These are phyloP conservation scores for Caenorhabditis virilis DNA, from an alignment of 2,888 invertebrate species.

Conservation along the genomic window DNA sequence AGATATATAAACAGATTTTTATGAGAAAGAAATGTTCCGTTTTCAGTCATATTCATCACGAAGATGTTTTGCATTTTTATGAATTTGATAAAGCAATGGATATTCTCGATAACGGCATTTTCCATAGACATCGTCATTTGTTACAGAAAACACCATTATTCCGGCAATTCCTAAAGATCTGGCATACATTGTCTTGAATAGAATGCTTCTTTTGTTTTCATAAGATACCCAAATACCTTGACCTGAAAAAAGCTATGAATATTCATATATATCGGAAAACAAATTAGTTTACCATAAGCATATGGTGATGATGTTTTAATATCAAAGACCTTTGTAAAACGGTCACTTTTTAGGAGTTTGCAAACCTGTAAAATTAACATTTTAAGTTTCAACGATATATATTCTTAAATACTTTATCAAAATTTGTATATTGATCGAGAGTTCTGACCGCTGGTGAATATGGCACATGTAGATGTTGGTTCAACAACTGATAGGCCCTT, in stretches of 20 bases:
- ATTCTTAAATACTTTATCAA: neutral
- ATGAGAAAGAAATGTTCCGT: too few species aligned
- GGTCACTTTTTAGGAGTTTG: neutral
- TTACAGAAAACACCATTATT: slow-evolving; percentile 41
- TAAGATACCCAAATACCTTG: slow-evolving; percentile 83
- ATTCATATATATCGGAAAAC: neutral
- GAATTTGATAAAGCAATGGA: too few species aligned
- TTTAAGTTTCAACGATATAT: neutral
- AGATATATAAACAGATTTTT: too few species aligned
- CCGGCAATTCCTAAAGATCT: slow-evolving; percentile 51
- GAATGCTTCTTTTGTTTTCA: slow-evolving; percentile 74
- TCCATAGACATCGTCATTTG: slow-evolving; percentile 35
- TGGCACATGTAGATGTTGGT: slow-evolving; percentile 27
- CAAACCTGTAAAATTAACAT: slow-evolving; percentile 4
- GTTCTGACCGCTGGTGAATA: slow-evolving; percentile 40
- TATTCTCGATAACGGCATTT: too few species aligned
- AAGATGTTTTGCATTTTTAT: too few species aligned
- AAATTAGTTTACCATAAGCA: slow-evolving; percentile 71
- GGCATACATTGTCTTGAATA: slow-evolving; percentile 74
- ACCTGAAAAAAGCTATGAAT: slow-evolving; percentile 14
- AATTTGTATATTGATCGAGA: slow-evolving; percentile 1
- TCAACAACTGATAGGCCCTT: slow-evolving; percentile 75
- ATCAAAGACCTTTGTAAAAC: slow-evolving; percentile 73
- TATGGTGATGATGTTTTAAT: slow-evolving; percentile 80
- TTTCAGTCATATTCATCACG: too few species aligned